A percentile compares a stretch with the other conserved stretches of the same genome.
phyloP scores from a whole-genome alignment of 2,113 vertebrate species.

The Arvicanthis niloticus region DNA sequence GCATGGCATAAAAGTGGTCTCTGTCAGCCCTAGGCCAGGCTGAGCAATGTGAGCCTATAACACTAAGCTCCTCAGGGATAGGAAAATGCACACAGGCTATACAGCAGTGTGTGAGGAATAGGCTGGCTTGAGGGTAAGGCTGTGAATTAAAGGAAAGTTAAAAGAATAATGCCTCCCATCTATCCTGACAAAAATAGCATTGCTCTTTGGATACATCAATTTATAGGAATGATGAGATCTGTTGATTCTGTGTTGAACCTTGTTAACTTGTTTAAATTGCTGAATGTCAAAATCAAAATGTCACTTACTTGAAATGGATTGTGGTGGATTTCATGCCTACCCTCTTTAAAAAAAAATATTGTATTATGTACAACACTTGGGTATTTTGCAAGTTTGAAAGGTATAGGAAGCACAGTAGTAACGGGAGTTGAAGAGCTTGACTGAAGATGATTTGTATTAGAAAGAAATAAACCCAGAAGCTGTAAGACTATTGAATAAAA shows the following conservation, averaged over 20 bases:
- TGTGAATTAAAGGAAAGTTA: background rate
- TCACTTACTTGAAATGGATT: background rate
- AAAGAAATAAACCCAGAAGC: background rate
- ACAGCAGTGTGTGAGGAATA: background rate
- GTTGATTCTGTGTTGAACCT: background rate
- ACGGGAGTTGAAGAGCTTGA: background rate
- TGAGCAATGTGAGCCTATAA: background rate
- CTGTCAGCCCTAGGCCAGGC: background rate
- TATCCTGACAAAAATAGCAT: background rate
- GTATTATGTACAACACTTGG: background rate
- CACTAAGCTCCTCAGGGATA: background rate
- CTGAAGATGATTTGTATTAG: background rate
- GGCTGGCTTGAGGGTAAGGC: background rate
- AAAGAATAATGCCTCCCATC: background rate
- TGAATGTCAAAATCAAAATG: background rate
- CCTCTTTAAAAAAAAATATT: background rate
- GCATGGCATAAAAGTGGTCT: too few species aligned
- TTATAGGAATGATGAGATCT: background rate
- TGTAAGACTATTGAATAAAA: background rate
- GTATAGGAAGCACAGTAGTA: too few species aligned
- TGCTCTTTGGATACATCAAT: background rate
- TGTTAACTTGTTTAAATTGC: background rate
- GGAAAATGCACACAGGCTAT: too few species aligned
- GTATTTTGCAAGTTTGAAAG: background rate
- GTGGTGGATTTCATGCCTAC: background rate